Evolutionary conservation across 2,797 vertebrate genomes (phyloP).

Genomic region (Pipistrellus kuhlii): DNA sequence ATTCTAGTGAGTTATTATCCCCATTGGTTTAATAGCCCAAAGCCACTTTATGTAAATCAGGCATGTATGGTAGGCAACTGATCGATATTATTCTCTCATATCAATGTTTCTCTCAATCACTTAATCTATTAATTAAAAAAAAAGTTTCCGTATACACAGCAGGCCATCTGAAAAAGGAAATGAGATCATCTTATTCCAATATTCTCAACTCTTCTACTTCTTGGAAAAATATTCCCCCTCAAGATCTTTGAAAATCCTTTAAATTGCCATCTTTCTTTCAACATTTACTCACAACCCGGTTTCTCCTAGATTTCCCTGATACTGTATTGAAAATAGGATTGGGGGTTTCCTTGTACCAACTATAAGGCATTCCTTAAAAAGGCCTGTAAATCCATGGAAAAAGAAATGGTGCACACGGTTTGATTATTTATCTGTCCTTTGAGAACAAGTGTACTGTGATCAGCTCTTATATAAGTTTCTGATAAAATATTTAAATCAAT

Average conservation of each 20-base stretch:
- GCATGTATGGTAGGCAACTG: too few relatives aligned
- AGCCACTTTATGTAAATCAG: neutral
- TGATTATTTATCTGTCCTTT: constrained; percentile 27
- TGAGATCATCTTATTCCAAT: neutral
- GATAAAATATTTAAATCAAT: neutral
- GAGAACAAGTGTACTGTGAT: neutral
- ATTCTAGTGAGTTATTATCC: neutral
- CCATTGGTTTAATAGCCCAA: neutral
- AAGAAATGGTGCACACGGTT: neutral
- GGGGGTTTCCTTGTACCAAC: neutral
- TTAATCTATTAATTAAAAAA: neutral
- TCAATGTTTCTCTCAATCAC: neutral
- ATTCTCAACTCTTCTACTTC: neutral
- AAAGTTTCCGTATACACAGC: neutral
- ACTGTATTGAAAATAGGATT: neutral
- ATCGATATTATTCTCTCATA: too few relatives aligned
- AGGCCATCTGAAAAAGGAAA: neutral
- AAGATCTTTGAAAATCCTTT: constrained; percentile 19
- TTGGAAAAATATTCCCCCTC: neutral
- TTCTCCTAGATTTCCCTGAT: neutral
- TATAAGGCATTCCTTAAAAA: neutral
- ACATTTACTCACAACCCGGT: neutral
- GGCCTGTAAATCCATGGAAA: neutral
- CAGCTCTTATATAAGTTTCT: neutral
- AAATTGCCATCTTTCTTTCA: neutral